phyloP scores from a whole-genome alignment of 2,113 vertebrate genomes.

The Heterocephalus glaber region DNA sequence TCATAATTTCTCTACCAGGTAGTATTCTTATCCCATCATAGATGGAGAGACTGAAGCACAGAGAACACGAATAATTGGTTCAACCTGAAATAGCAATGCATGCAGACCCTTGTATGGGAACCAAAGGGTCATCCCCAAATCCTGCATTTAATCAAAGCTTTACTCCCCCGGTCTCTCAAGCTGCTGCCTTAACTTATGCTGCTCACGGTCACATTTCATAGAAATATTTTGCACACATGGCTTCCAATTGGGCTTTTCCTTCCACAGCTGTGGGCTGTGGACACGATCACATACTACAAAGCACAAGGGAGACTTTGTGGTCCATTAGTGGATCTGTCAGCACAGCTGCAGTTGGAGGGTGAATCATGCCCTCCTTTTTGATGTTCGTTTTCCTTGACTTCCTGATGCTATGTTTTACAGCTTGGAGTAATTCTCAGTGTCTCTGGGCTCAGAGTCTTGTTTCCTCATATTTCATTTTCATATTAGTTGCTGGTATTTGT shows the following conservation, averaged over 20 bases:
- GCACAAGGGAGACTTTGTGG: accelerated
- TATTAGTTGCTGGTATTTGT: background rate
- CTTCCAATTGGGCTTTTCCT: background rate
- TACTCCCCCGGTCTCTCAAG: background rate
- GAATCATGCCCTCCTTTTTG: background rate
- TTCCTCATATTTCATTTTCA: background rate
- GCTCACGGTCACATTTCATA: background rate
- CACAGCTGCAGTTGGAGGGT: background rate
- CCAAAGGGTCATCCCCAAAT: accelerated
- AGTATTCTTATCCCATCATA: background rate
- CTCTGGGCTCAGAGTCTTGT: background rate
- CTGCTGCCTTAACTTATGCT: background rate
- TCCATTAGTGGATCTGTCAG: background rate
- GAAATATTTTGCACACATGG: background rate
- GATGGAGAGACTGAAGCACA: background rate
- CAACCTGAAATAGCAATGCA: background rate
- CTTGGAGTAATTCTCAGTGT: background rate
- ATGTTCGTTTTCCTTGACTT: background rate
- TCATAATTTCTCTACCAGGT: background rate
- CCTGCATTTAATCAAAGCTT: background rate
- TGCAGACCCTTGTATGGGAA: background rate
- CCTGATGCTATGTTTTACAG: background rate
- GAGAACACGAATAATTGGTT: background rate
- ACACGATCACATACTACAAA: background rate
- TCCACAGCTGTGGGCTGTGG: accelerated